A percentile compares a stretch with the other conserved stretches of the same genome.
Evolutionary conservation across 2,797 vertebrate species (phyloP).

Genomic region (Enteromius fasciolatus): DNA sequence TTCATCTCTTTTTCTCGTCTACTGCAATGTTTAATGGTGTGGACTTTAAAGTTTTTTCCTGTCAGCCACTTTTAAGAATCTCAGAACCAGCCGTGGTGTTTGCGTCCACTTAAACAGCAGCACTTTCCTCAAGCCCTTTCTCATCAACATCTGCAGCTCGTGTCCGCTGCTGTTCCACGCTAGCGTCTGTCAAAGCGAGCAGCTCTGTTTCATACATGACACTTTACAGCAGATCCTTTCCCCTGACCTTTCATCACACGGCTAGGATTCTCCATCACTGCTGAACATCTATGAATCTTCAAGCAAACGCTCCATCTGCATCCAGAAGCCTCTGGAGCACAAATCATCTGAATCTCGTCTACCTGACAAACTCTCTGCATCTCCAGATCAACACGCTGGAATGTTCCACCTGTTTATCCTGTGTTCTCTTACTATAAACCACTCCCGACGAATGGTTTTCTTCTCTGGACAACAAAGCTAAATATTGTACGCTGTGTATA

Average conservation of each 20-base stretch:
- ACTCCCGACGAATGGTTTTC: constrained; percentile 60
- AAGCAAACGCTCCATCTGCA: constrained; percentile 40
- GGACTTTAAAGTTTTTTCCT: constrained; percentile 35
- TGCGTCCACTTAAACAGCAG: constrained; percentile 69
- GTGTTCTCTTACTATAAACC: constrained; percentile 63
- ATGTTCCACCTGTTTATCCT: constrained; percentile 62
- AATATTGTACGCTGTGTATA: constrained; percentile 63
- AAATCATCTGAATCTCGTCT: constrained; percentile 54
- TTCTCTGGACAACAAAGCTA: constrained; percentile 63
- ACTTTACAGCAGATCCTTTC: constrained; percentile 7
- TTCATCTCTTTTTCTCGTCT: background rate
- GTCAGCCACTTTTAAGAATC: constrained; percentile 53
- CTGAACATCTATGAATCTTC: constrained; percentile 29
- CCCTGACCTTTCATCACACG: constrained; percentile 9
- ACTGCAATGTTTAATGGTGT: background rate
- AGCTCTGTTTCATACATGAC: background rate
- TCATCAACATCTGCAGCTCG: constrained; percentile 59
- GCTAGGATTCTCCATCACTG: constrained; percentile 13
- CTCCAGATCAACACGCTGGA: constrained; percentile 54
- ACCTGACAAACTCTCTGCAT: constrained; percentile 56
- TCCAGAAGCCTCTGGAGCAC: constrained; percentile 37
- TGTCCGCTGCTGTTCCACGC: constrained; percentile 4
- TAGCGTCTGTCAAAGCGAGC: constrained; percentile 8
- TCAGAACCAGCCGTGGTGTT: constrained; percentile 47
- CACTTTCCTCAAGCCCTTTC: constrained; percentile 52